Base-by-base conservation (phyloP, 2,113 vertebrate genomes). In the Noctilio leporinus region DNA sequence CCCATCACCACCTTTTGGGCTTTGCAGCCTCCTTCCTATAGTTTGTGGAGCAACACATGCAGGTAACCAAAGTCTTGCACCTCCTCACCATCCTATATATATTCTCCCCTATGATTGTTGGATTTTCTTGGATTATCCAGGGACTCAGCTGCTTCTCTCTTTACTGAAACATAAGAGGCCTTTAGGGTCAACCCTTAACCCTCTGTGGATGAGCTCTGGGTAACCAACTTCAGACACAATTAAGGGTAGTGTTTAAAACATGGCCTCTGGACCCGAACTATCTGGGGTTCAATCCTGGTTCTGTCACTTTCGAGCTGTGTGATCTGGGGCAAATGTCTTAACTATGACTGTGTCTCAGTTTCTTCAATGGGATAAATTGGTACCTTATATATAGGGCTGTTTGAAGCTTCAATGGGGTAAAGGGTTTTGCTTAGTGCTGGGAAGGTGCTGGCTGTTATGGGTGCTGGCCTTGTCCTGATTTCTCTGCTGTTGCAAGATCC, bases 31-130 rank as follows among this genome's bases (percentile, higher is more conserved):
- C 45, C 28, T 91, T n/a, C 35, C 40, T 62, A 10, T 17, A 40
- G 65, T 8, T 43, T n/a, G n/a, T 22, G 33, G 64, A 17, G 6
- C 45, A 53, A 62, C 17, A 70, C 0, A 0, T 4, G 4, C 26
- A 51, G 4, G 7, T 57, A 14, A 65, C 40, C 0, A 0, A 33
- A 59, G 45, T 43, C 22, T 49, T 64, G 5, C 1, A 26, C 24
- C 35, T 83, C n/a, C 35, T 15, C 17, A 45, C 1, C 0, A 0
- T 7, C 64, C 55, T 47, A 82, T 17, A 24, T 59, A 4, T 4
- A 19, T 5, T 2, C 40, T 51, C 47, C 28, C 15, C 0, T n/a
- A 22, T n/a, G 43, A 28, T 10, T 51, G 28, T 40, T 0, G 0
- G 1, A 20, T 69, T 69, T 57, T 40, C 67, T 65, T 19, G 4